phyloP scores from a whole-genome alignment of 2,113 vertebrate species.

The Etia nguti region DNA sequence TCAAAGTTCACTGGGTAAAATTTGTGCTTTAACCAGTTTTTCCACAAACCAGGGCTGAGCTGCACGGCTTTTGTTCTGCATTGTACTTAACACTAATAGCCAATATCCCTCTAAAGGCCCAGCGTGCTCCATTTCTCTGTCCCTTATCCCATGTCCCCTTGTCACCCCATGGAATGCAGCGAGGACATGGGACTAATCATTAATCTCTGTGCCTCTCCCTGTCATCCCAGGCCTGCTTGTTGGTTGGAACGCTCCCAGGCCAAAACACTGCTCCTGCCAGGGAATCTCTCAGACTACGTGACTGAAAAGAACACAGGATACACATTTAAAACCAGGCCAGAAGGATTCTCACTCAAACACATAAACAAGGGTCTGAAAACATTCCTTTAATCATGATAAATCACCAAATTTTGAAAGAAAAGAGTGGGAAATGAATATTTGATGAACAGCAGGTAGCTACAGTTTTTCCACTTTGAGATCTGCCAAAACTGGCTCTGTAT shows the following conservation, averaged over 20 bases:
- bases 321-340: slow-evolving; percentile 14
- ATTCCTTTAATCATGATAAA: not conserved
- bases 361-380: not conserved
- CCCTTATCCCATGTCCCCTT: slow-evolving; percentile 56
- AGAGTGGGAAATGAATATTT: not conserved
- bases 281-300: slow-evolving; percentile 63
- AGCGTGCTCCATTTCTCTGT: slow-evolving; percentile 1
- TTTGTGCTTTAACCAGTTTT: not conserved
- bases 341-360: not conserved
- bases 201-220: slow-evolving; percentile 67
- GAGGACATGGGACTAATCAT: slow-evolving; percentile 74
- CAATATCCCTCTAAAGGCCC: not conserved
- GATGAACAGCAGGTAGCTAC: not conserved
- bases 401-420: not conserved
- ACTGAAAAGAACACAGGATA: slow-evolving; percentile 38
- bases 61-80: not conserved
- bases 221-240: slow-evolving; percentile 53
- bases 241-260: slow-evolving; percentile 64
- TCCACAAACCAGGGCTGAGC: not conserved
- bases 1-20: slow-evolving; percentile 14
- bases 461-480: not conserved
- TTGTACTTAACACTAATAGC: not conserved
- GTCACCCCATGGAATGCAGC: slow-evolving; percentile 61
- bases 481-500: not conserved
- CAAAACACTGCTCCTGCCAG: slow-evolving; percentile 61